Percentiles rank a stretch among this genome's conserved stretches.
Evolutionary conservation across 2,797 vertebrate genomes (phyloP).

Genomic region (Cygnus olor): DNA sequence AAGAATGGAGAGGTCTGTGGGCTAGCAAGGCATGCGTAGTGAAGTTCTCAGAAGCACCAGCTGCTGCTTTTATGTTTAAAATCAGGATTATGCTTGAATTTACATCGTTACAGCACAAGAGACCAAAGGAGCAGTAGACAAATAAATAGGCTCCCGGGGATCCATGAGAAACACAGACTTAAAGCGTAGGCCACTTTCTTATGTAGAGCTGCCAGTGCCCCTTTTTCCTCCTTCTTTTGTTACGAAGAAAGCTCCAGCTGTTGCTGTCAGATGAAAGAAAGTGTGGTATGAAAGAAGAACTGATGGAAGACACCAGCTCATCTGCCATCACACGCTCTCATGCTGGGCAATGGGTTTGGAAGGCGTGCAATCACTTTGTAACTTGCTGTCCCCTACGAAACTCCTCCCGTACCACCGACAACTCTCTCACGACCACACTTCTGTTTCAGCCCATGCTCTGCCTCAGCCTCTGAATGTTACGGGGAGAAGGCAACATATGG

Average conservation of each 20-base stretch:
- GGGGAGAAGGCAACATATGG: fast-evolving
- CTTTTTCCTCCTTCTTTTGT: neutral
- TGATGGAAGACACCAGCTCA: neutral
- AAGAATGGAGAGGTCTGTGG: neutral
- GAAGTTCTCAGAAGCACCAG: neutral
- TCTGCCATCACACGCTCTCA: neutral
- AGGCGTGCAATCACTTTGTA: neutral
- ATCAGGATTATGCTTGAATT: constrained; percentile 1
- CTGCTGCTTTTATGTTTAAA: neutral
- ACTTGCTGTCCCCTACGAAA: neutral
- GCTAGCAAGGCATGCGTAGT: fast-evolving
- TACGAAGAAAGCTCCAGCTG: neutral
- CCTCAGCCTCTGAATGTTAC: neutral
- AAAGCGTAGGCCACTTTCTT: neutral
- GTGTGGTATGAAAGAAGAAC: neutral
- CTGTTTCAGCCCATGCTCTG: neutral
- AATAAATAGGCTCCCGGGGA: neutral
- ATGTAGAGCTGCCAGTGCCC: neutral
- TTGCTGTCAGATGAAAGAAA: neutral
- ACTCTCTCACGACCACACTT: neutral
- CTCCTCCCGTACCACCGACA: neutral
- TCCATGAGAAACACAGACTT: neutral
- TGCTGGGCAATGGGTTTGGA: neutral
- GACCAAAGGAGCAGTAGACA: neutral
- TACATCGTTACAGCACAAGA: neutral